A percentile compares a stretch with the other conserved stretches of the same genome.
Evolutionary conservation across 2,797 vertebrate genomes (phyloP).

Genomic region (Helarctos malayanus): DNA sequence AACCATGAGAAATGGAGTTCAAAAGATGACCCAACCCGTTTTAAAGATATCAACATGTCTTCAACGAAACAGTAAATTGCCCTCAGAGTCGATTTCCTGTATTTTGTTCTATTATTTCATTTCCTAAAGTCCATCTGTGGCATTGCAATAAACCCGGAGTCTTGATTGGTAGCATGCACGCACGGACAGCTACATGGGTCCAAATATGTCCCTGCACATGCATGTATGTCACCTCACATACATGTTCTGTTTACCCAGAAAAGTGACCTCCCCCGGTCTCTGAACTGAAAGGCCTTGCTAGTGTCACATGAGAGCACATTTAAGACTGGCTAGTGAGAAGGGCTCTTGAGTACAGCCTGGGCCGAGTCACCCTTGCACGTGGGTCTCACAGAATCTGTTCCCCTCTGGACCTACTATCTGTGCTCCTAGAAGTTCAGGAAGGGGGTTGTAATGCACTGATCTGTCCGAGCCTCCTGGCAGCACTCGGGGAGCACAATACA

Average conservation of each 20-base stretch:
- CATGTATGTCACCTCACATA: too few species aligned
- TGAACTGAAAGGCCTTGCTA: not conserved
- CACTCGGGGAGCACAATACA: conserved; percentile 57
- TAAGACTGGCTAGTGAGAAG: not conserved
- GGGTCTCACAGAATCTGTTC: not conserved
- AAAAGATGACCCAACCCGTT: not conserved
- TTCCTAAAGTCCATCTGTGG: not conserved
- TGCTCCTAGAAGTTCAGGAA: not conserved
- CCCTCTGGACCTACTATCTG: not conserved
- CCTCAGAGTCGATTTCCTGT: not conserved
- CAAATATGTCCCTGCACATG: not conserved
- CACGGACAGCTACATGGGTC: not conserved
- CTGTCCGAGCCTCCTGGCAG: conserved; percentile 70
- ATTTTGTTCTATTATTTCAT: not conserved
- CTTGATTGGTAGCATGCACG: not conserved
- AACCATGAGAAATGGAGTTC: not conserved
- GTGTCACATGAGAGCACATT: not conserved
- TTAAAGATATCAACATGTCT: not conserved
- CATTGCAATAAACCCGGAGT: not conserved
- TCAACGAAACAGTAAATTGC: not conserved
- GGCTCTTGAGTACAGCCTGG: not conserved
- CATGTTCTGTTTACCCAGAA: not conserved
- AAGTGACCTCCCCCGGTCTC: not conserved
- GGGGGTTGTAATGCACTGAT: conserved; percentile 14
- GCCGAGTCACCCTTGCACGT: not conserved